Conservation (phyloP, 1,140 invertebrate species). For the Aethina tumida region DNA sequence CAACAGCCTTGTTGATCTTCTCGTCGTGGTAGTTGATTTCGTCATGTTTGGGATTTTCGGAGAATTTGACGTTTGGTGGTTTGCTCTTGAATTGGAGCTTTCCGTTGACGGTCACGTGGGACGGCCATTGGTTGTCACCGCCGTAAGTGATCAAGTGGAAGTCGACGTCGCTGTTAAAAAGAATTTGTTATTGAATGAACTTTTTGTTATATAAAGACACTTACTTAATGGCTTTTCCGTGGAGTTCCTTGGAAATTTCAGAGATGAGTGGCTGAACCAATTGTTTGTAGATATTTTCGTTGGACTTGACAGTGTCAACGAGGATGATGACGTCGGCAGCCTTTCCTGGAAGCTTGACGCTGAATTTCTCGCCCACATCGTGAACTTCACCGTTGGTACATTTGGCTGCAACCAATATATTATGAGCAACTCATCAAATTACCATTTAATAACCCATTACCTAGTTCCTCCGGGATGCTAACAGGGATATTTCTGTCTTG, state of each 20-base stretch:
- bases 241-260: slow-evolving; percentile 38
- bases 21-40: slow-evolving; percentile 4
- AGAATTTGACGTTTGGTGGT: slow-evolving; percentile 41
- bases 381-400: slow-evolving; percentile 47
- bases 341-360: slow-evolving; percentile 54
- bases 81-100: slow-evolving; percentile 46
- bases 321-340: slow-evolving; percentile 63
- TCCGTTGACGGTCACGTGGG: slow-evolving; percentile 45
- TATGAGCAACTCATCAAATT: slow-evolving; percentile 8
- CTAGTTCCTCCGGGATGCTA: slow-evolving; percentile 46
- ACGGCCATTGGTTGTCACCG: slow-evolving; percentile 41
- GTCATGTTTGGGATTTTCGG: slow-evolving; percentile 25
- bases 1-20: neutral
- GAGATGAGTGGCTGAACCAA: slow-evolving; percentile 40
- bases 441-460: slow-evolving; percentile 32
- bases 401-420: slow-evolving; percentile 32
- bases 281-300: slow-evolving; percentile 41
- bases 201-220: slow-evolving; percentile 18
- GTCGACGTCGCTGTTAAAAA: slow-evolving; percentile 42
- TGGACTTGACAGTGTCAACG: slow-evolving; percentile 50
- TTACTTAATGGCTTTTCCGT: slow-evolving; percentile 46
- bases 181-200: slow-evolving; percentile 1
- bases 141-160: slow-evolving; percentile 48
- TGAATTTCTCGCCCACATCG: slow-evolving; percentile 48
- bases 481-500: slow-evolving; percentile 41